A percentile compares a stretch with the other conserved stretches of the same genome.
These are phyloP conservation scores for Papilio elwesi DNA, from an alignment of 2,888 invertebrate species.

Conservation along the genomic window DNA sequence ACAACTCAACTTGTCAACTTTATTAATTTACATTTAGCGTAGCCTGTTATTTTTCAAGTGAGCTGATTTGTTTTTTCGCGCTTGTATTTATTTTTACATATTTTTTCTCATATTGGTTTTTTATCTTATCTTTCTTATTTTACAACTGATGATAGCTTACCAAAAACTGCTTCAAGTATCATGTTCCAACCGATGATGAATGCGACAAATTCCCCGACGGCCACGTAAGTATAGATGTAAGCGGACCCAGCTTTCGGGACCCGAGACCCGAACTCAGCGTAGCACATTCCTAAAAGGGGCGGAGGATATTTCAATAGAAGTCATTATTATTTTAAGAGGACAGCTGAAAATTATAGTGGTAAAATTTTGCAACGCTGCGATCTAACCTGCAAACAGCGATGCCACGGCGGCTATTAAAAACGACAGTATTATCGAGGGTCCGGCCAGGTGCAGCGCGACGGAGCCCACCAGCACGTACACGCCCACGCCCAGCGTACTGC, in stretches of 20 bases:
- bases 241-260: slow-evolving; percentile 95
- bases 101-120: too few species aligned
- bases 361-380: background rate
- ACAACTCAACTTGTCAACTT: too few species aligned
- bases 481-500: slow-evolving; percentile 93
- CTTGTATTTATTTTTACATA: too few species aligned
- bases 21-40: too few species aligned
- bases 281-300: slow-evolving; percentile 88
- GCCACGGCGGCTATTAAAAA: slow-evolving; percentile 95
- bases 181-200: slow-evolving; percentile 97
- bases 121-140: too few species aligned
- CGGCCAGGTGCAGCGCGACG: slow-evolving; percentile 90
- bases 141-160: slow-evolving; percentile 62
- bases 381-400: slow-evolving; percentile 91
- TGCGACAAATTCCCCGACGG: slow-evolving; percentile 93
- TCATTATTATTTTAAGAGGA: too few species aligned
- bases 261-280: slow-evolving; percentile 94
- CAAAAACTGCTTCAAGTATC: slow-evolving; percentile 92
- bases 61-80: too few species aligned
- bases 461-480: slow-evolving; percentile 94
- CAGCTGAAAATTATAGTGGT: background rate
- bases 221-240: slow-evolving; percentile 94
- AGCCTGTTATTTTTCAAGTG: too few species aligned
- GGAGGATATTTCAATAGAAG: background rate
- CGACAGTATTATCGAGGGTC: slow-evolving; percentile 93